Evolutionary conservation across 2,113 vertebrate genomes (phyloP).

Genomic region (Hucho hucho): DNA sequence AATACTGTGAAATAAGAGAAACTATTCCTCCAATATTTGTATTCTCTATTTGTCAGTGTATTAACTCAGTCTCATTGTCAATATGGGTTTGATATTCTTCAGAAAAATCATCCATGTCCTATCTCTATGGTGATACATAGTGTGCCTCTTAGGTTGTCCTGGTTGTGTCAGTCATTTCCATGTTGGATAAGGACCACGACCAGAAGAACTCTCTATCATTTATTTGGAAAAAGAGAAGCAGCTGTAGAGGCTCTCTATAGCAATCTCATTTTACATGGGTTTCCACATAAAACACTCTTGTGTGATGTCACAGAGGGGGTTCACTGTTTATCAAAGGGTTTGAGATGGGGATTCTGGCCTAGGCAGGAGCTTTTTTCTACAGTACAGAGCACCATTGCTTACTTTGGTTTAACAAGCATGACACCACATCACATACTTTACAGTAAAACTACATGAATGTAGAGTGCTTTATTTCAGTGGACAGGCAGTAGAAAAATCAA

Average conservation of each 20-base stretch:
- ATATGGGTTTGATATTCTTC: background rate
- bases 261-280: slow-evolving; percentile 38
- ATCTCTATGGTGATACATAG: background rate
- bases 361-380: slow-evolving; percentile 6
- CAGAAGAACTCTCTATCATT: slow-evolving; percentile 30
- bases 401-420: slow-evolving; percentile 21
- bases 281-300: slow-evolving; percentile 47
- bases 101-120: background rate
- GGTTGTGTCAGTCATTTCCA: slow-evolving; percentile 9
- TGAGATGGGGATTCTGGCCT: slow-evolving; percentile 14
- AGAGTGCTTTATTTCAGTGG: slow-evolving; percentile 5
- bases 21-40: too few relatives aligned
- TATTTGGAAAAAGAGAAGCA: slow-evolving; percentile 54
- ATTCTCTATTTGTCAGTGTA: too few relatives aligned
- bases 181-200: slow-evolving; percentile 26
- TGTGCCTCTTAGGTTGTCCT: background rate
- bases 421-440: slow-evolving; percentile 27
- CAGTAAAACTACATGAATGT: background rate
- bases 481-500: slow-evolving; percentile 11
- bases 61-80: too few relatives aligned
- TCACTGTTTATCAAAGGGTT: slow-evolving; percentile 22
- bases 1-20: too few relatives aligned
- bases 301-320: slow-evolving; percentile 18
- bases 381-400: slow-evolving; percentile 1
- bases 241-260: slow-evolving; percentile 22